Percentiles rank a stretch among this genome's conserved stretches.
Evolutionary conservation across 2,797 vertebrate genomes (phyloP).

Genomic region (Scolopax bukidnonensis): DNA sequence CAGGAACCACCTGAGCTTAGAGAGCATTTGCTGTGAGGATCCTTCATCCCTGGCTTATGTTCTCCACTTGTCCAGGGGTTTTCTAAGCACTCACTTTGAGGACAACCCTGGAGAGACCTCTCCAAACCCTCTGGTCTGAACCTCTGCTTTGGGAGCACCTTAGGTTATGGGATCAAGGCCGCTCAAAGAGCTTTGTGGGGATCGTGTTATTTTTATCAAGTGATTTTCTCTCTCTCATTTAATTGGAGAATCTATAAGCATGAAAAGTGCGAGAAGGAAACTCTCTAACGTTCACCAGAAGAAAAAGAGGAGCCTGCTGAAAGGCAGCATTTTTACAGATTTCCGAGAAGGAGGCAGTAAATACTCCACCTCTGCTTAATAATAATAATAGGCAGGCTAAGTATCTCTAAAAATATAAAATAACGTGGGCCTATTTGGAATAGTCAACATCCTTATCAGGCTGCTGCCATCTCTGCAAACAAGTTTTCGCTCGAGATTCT

Average conservation of each 20-base stretch:
- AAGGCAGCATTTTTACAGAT: neutral
- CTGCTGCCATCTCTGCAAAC: conserved; percentile 37
- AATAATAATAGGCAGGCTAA: conserved; percentile 30
- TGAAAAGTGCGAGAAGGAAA: neutral
- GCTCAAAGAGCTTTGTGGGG: neutral
- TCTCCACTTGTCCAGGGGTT: neutral
- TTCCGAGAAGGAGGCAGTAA: conserved; percentile 44
- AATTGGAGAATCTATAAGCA: neutral
- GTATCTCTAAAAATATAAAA: conserved; percentile 47
- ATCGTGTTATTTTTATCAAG: neutral
- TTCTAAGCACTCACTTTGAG: neutral
- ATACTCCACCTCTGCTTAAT: conserved; percentile 58
- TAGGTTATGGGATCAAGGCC: neutral
- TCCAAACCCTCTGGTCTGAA: neutral
- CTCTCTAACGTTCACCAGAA: neutral
- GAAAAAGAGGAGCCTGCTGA: neutral
- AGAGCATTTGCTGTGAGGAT: neutral
- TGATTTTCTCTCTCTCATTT: neutral
- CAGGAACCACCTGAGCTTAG: neutral
- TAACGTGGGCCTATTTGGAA: neutral
- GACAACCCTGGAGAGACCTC: neutral
- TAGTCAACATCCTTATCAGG: conserved; percentile 50
- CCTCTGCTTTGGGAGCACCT: neutral
- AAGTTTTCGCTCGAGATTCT: conserved; percentile 26
- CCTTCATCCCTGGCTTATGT: neutral